Base-by-base conservation (phyloP, 2,797 vertebrate genomes). In the Dendrocincla tyrannina region DNA sequence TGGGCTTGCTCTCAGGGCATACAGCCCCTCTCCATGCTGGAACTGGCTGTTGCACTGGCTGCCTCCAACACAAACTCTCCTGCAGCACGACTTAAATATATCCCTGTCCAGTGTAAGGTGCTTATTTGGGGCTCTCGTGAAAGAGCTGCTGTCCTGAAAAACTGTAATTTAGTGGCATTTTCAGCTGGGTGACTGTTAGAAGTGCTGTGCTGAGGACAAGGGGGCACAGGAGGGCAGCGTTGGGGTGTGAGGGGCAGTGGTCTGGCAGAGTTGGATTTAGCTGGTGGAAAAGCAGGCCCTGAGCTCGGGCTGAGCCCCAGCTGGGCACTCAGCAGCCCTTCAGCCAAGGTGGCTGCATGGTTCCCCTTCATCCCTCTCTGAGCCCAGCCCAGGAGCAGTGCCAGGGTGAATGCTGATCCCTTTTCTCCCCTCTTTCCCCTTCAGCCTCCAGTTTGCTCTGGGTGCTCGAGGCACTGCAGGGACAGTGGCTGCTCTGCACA, bases 81-180 rank as follows among this genome's bases (percentile, higher is more conserved):
- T 83, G 64, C 79, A 59, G 47, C n/a, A 7, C 0, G 0, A 19
- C 47, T 41, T 56, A 92, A 95, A 92, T 81, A 81, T n/a, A 86
- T 53, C 85, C 0, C 88, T 59, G 89, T 20, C 77, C 63, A 20
- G 56, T 10, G 55, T 81, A 64, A 83, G 95, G 95, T 81, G 90
- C 93, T 92, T 32, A 91, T 96, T 93, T 96, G 91, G 50, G 80
- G 53, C 58, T 85, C 64, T 46, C 1, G 2, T 35, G 88, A 60
- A 37, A 68, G 89, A 78, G 8, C 25, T 1, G 22, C 49, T 82
- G 91, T 83, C 84, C 70, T n/a, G 30, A 56, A 74, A 77, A 68
- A 30, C 91, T 87, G 1, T 91, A 67, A 95, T 93, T 91, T 79
- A 33, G 93, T 73, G 83, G 73, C 42, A 10, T 80, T 83, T 87